Base-by-base conservation (phyloP, 2,797 vertebrate genomes). In the Sebastiscus tertius region DNA sequence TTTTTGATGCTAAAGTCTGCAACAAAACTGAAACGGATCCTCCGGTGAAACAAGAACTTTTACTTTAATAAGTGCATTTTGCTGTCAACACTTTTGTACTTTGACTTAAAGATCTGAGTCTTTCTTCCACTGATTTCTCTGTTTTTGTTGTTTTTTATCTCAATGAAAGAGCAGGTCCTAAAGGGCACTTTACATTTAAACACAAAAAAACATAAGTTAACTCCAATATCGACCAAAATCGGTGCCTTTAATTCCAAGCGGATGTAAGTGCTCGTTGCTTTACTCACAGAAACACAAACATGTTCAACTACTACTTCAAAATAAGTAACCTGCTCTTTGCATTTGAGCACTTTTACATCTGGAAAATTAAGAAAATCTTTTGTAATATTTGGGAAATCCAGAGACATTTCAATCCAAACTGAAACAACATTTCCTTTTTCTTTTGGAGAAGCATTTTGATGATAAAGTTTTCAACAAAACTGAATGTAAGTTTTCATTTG, bases 211-310 rank as follows among this genome's bases (percentile, higher is more conserved):
- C 14, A 33, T 1, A 39, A 62, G 67, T 70, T 74, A 49, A 42
- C 14, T 4, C n/a, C 22, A 24, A 54, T 62, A 36, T 46, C 1
- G 12, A 24, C 4, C 13, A 2, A 74, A 64, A 70, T 22, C 16
- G 11, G 11, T 29, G 4, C 33, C 36, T 14, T 22, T 56, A 62
- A 24, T n/a, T 52, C 16, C 1, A 52, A 62, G 74, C 22, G 61
- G 56, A 72, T 55, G 18, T 27, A 69, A 64, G 65, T 34, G 31
- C 58, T 63, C 14, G 49, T 42, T 62, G 74, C 69, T 65, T 82
- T 33, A 59, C 26, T 0, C 56, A 29, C 18, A 33, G 9, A 83
- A 54, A 79, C 72, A 80, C 66, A 76, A 63, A 85, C 39, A 42
- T 42, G 13, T 16, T 42, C 39, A 42, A 0, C 39, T 16, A 6